These are phyloP conservation scores for Tetrapedia diversipes DNA, from an alignment of 2,888 invertebrate genomes.

Conservation along the genomic window DNA sequence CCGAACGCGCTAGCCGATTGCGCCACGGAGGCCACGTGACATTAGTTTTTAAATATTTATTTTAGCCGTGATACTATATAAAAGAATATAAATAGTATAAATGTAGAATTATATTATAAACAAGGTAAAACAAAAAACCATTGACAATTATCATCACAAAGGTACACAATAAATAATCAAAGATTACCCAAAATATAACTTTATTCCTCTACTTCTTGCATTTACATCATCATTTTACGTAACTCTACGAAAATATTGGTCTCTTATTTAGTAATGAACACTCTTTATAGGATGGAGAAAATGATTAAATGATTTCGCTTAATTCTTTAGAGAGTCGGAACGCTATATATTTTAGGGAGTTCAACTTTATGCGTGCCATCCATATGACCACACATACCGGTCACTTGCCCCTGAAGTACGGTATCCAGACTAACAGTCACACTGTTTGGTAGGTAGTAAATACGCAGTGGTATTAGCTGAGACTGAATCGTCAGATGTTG, in stretches of 20 bases:
- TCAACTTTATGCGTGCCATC: conserved; percentile 61
- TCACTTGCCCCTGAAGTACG: conserved; percentile 62
- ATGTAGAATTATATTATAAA: not conserved
- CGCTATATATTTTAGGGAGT: conserved; percentile 56
- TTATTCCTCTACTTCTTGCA: conserved; percentile 30
- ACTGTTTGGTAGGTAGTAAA: conserved; percentile 58
- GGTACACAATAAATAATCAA: not conserved
- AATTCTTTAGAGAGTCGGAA: conserved; percentile 40
- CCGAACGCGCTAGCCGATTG: conserved; percentile 99
- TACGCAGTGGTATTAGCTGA: conserved; percentile 45
- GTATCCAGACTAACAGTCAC: conserved; percentile 57
- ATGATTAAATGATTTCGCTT: conserved; percentile 8
- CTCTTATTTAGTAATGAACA: conserved; percentile 12
- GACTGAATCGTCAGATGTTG: conserved; percentile 60
- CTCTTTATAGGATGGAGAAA: not conserved
- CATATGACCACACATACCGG: conserved; percentile 73
- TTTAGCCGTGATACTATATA: not conserved
- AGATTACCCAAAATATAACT: conserved; percentile 31
- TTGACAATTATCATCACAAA: not conserved
- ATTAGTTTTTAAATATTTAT: not conserved
- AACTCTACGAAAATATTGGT: not conserved
- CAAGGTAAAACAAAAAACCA: not conserved
- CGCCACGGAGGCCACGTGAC: conserved; percentile 89
- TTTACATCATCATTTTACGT: conserved; percentile 20
- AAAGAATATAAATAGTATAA: not conserved